Evolutionary conservation across 2,888 invertebrate genomes (phyloP), one percentile per base, ranked within the genome.

Genomic region (Nomada fabriciana): DNA sequence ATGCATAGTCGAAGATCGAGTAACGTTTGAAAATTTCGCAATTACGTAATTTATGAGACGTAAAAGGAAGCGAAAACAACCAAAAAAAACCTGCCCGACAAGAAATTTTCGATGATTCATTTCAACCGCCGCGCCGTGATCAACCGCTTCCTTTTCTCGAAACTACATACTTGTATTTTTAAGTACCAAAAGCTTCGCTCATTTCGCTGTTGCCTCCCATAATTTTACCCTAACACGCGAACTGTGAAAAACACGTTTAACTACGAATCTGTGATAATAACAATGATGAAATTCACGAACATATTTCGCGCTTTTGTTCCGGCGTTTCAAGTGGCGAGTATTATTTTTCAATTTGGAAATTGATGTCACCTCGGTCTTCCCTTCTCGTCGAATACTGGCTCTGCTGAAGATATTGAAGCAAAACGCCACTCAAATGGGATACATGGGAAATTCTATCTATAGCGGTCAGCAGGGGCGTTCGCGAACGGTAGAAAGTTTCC

Each of bases 401-500:
- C n/a, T 50, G 47, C 13, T 36, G 23, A 13, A 52, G 60, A 47
- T 29, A 5, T n/a, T 25, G 53, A 65, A 50, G 55, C 72, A 60
- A 61, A 65, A 53, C 52, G 9, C 7, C 15, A 7, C 15, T 52
- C 11, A 23, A 80, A 77, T n/a, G 20, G 36, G 18, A 57, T 18
- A 13, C 47, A 64, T 47, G 50, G 47, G 73, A 60, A 52, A 76
- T 73, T 76, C 76, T 73, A 64, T n/a, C n/a, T n/a, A 53, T 42
- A n/a, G 42, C 11, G 36, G 11, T 53, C 36, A 52, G 42, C 55
- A 60, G 52, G 42, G 50, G 50, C 55, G 64, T 47, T 68, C 69
- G 20, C 71, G 47, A n/a, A 29, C 59, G 23, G 47, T 87, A 86
- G 88, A 88, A 87, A 88, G 87, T 87, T 80, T 76, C 86, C 84